A percentile compares a stretch with the other conserved stretches of the same genome.
These are phyloP conservation scores for Synanthedon vespiformis DNA, from an alignment of 2,888 invertebrate genomes.

Conservation along the genomic window DNA sequence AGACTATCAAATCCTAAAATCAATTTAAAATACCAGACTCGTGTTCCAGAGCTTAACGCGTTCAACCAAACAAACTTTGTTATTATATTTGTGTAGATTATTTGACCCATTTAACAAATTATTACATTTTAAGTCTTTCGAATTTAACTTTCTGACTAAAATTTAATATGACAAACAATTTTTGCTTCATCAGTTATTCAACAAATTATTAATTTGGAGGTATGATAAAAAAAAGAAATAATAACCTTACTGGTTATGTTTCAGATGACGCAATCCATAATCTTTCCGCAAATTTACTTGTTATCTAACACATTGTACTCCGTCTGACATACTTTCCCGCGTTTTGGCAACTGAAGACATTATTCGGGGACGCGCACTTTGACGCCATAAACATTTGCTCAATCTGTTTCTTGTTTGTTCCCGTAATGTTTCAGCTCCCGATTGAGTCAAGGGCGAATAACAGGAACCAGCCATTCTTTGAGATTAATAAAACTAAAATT, in stretches of 20 bases:
- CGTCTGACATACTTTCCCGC: not conserved
- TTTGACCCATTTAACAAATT: too few species aligned
- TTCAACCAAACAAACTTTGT: too few species aligned
- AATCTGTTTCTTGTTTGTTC: not conserved
- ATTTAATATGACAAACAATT: too few species aligned
- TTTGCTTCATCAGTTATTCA: not conserved
- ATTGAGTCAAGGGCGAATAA: not conserved
- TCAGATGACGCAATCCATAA: not conserved
- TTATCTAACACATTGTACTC: not conserved
- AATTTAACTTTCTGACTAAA: too few species aligned
- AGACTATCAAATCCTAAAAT: too few species aligned
- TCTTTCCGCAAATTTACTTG: constrained; percentile 1
- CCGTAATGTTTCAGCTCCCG: not conserved
- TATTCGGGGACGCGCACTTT: not conserved
- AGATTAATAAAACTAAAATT: too few species aligned
- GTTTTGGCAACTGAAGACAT: not conserved
- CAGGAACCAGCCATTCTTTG: too few species aligned
- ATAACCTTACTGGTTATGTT: not conserved
- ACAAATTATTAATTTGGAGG: not conserved
- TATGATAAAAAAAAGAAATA: not conserved
- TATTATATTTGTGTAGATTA: too few species aligned
- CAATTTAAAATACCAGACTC: too few species aligned
- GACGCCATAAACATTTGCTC: not conserved
- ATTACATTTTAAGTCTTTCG: too few species aligned
- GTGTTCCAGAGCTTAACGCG: too few species aligned